Evolutionary conservation across 2,888 invertebrate genomes (phyloP).

Genomic region (Drosophila bunnanda): DNA sequence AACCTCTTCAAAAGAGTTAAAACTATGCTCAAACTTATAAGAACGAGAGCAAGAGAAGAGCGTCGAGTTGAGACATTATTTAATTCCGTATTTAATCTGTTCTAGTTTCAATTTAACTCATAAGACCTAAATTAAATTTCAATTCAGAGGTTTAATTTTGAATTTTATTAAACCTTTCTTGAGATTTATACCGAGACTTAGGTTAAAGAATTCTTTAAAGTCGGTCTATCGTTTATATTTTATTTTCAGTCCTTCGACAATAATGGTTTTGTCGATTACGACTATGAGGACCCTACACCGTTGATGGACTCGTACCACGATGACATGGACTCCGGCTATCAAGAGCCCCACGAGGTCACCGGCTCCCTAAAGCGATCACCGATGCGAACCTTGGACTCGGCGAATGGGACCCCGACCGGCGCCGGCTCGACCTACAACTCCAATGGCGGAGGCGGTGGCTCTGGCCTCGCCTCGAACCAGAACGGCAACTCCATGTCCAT

Average conservation of each 20-base stretch:
- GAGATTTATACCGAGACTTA: neutral
- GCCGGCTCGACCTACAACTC: slow-evolving; percentile 90
- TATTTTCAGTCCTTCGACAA: slow-evolving; percentile 87
- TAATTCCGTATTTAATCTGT: neutral
- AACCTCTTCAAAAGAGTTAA: neutral
- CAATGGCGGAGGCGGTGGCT: slow-evolving; percentile 44
- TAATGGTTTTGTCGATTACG: slow-evolving; percentile 91
- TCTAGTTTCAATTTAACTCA: neutral
- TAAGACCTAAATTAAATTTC: neutral
- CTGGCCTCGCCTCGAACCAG: slow-evolving; percentile 55
- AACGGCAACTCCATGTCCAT: slow-evolving; percentile 84
- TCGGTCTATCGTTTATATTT: neutral
- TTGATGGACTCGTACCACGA: slow-evolving; percentile 90
- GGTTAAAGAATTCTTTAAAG: neutral
- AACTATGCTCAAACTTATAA: neutral
- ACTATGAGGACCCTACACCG: slow-evolving; percentile 92
- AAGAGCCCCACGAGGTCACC: slow-evolving; percentile 85
- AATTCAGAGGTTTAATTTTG: neutral
- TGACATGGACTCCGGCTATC: slow-evolving; percentile 86
- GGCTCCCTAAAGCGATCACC: slow-evolving; percentile 82
- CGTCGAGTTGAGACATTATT: neutral
- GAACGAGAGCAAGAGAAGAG: neutral
- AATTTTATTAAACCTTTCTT: neutral
- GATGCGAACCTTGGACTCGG: slow-evolving; percentile 89
- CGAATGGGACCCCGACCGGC: slow-evolving; percentile 76